Evolutionary conservation across 2,888 invertebrate species (phyloP), one percentile per base, ranked within the genome.

Genomic region (Agapostemon virescens): DNA sequence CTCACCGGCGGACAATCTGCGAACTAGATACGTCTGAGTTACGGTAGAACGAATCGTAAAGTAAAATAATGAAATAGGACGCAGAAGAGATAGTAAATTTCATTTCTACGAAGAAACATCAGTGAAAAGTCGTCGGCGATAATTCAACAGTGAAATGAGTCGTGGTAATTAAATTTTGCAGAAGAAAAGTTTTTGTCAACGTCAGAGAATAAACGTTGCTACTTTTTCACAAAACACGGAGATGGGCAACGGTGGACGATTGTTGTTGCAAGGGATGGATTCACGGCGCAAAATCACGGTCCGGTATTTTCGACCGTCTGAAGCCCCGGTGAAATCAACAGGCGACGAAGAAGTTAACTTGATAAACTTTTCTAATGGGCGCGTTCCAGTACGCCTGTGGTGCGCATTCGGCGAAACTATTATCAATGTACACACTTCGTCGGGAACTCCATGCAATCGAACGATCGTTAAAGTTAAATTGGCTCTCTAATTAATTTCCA

Each of bases 401-500:
- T 76, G 81, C 71, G 81, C 82, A 86, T 89, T 85, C 83, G 76
- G 71, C 76, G 70, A 84, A 88, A 90, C 89, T 89, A 89, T 90
- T 89, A 90, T 90, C 88, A 88, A 88, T 86, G 88, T 89, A 89
- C 81, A 88, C 85, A 89, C 83, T 84, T 83, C 77, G 75, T 69
- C 71, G 77, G 7, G 71, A 85, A 80, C 79, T 83, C 83, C 33
- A 84, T 83, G 86, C 86, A 86, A 89, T 88, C 85, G 88, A 90
- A 89, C 88, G 85, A 86, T 90, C 87, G 88, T 88, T 88, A 84
- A 90, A 91, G 91, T 91, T 91, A 87, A 90, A 91, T 90, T 91
- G 90, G 85, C 85, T 90, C 84, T 87, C 89, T 90, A 91, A 91
- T 91, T 91, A 91, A 90, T 90, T 90, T 91, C 85, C 83, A 86